phyloP scores from a whole-genome alignment of 2,113 vertebrate species.

The Oxygymnocypris stewartii region DNA sequence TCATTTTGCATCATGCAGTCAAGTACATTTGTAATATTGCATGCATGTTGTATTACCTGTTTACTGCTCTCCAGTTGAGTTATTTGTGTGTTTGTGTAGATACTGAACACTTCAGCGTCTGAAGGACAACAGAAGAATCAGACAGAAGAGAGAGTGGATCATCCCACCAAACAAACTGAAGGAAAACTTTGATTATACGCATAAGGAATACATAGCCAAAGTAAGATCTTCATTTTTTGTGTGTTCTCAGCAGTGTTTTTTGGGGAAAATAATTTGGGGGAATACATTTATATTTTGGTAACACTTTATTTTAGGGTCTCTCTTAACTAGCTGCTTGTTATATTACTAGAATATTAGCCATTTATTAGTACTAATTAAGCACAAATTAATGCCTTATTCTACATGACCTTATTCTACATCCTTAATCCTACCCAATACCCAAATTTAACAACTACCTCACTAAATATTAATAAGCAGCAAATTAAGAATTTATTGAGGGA shows the following conservation, averaged over 20 bases:
- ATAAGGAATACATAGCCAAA: constrained; percentile 73
- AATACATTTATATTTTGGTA: no score
- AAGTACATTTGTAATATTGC: not conserved
- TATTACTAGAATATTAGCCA: no score
- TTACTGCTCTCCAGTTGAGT: not conserved
- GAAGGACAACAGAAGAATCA: constrained; percentile 42
- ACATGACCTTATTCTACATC: no score
- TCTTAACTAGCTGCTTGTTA: no score
- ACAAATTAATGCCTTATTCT: no score
- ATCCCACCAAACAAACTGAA: constrained; percentile 71
- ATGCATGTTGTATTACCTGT: not conserved
- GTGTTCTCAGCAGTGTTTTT: constrained; percentile 5
- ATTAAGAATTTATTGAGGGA: no score
- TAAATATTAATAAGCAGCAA: no score
- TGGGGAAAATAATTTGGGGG: no score
- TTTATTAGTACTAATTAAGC: no score
- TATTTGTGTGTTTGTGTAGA: not conserved
- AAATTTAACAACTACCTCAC: no score
- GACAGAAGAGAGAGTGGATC: constrained; percentile 88
- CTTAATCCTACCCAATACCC: no score
- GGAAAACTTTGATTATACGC: constrained; percentile 83
- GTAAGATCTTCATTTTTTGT: constrained; percentile 68
- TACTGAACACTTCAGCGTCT: constrained; percentile 37
- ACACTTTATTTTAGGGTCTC: no score
- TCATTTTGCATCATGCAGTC: not conserved